Base-by-base conservation (phyloP, 2,797 vertebrate species). In the Iguana delicatissima region DNA sequence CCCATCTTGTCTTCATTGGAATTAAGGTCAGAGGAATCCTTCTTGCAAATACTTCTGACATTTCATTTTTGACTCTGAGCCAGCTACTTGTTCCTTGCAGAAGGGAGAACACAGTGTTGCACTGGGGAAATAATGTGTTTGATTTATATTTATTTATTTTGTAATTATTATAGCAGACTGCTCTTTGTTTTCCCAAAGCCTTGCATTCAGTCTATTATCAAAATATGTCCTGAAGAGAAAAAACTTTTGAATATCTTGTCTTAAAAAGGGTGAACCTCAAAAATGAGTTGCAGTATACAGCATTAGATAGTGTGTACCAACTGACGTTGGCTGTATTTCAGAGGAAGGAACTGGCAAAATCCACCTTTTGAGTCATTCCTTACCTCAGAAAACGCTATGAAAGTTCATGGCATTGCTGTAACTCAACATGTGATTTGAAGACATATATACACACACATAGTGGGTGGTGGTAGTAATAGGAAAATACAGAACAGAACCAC, bases 281-380 rank as follows among this genome's bases (percentile, higher is more conserved):
- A 76, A 69, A 29, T 69, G 26, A 92, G 50, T 93, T 96, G 2
- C 90, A 93, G 89, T 59, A 59, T 59, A 29, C 67, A 69, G 67
- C 26, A 69, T 69, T 69, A 69, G 3, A 29, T 69, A 32, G 26
- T 69, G 26, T 9, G 29, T 69, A 12, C 2, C 26, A 69, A 29
- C 0, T 69, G 67, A 26, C 12, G 26, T 69, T 10, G 26, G 26
- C 9, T 32, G 12, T 32, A 69, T 69, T 69, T 69, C 26, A 32
- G 26, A 69, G 6, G 8, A 29, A 32, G 26, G 26, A 69, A 69
- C 67, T 67, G 22, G 64, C 64, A 24, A 67, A 67, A 67, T 46
- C 42, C 22, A 6, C 7, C 22, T 24, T 8, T 1, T 26, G 64
- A 67, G 64, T 2, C 42, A 26, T 67, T 59, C 57, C 59, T 59